Base-by-base conservation (phyloP, 2,888 invertebrate genomes). In the Xanthorhoe spadicearia region DNA sequence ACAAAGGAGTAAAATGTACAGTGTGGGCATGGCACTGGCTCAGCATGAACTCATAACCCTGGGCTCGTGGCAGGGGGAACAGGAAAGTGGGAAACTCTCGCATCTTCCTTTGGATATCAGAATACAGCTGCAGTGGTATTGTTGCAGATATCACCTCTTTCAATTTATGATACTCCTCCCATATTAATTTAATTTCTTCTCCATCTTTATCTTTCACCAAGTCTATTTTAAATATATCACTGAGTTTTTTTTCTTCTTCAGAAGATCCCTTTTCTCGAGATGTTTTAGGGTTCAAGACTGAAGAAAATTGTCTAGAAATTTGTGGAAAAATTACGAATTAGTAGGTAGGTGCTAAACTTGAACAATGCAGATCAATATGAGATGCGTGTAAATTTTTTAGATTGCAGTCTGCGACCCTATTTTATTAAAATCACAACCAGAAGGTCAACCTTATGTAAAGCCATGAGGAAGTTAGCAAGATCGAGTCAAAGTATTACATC, bases 21-120 rank as follows among this genome's bases (percentile, higher is more conserved):
- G 96, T 93, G 73, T 96, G 95, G 2, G 94, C 95, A 49, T 94
- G 89, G 83, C 95, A 96, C 83, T 98, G 97, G 59, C 95, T 92
- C 92, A 98, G 93, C 61, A 98, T 95, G 83, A 98, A 98, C 86
- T 98, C 98, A 80, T 97, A 98, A 10, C 98, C 98, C 77, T 96
- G 95, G 18, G 95, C 94, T 58, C 97, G 94, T 0, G 98, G 98
- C 70, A 98, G 83, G 0, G 98, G 97, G 71, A 98, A 94, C 64
- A 98, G 77, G 84, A 98, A 98, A 32, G 95, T 94, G 0, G 96
- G 95, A 84, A 94, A 94, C 63, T 93, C 82, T 70, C 92, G 90
- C 70, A 95, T 95, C 38, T 94, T 94, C 35, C 91, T 81, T 70
- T 94, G 92, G 67, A 97, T 91, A 61, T 85, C 91, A 0, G 94